A percentile compares a stretch with the other conserved stretches of the same genome.
Conservation (phyloP, 2,113 vertebrate genomes). For the Turdus rufiventris region DNA sequence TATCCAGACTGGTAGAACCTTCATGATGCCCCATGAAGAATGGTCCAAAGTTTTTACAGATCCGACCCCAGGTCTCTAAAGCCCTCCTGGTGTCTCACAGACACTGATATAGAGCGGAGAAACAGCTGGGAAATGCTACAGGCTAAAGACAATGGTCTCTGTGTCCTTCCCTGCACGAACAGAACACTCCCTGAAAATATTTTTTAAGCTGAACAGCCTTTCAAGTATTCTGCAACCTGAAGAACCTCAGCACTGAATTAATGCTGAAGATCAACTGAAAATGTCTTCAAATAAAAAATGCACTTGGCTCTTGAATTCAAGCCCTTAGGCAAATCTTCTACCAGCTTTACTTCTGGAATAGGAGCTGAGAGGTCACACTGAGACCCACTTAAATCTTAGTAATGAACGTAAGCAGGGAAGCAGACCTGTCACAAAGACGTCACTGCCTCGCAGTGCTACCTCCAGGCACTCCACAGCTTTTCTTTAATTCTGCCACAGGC, state of each 20-base stretch:
- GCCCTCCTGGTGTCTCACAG: neutral
- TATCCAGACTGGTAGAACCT: neutral
- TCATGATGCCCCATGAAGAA: neutral
- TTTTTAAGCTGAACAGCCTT: neutral
- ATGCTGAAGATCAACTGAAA: neutral
- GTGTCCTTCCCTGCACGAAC: neutral
- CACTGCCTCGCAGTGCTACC: neutral
- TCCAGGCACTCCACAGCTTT: neutral
- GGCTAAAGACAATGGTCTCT: neutral
- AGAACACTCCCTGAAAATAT: neutral
- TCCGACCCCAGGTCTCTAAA: neutral
- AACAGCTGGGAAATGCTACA: neutral
- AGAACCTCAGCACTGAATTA: neutral
- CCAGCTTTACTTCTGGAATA: neutral
- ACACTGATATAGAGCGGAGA: neutral
- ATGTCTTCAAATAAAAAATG: neutral
- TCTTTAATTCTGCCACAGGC: neutral
- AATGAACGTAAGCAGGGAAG: neutral
- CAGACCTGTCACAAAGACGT: neutral
- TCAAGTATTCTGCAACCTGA: neutral
- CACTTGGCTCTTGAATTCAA: neutral
- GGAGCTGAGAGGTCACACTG: neutral
- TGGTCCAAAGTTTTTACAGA: neutral
- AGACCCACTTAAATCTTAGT: neutral
- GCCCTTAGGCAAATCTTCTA: neutral